phyloP scores from a whole-genome alignment of 2,797 vertebrate species.

The Peromyscus attwateri region DNA sequence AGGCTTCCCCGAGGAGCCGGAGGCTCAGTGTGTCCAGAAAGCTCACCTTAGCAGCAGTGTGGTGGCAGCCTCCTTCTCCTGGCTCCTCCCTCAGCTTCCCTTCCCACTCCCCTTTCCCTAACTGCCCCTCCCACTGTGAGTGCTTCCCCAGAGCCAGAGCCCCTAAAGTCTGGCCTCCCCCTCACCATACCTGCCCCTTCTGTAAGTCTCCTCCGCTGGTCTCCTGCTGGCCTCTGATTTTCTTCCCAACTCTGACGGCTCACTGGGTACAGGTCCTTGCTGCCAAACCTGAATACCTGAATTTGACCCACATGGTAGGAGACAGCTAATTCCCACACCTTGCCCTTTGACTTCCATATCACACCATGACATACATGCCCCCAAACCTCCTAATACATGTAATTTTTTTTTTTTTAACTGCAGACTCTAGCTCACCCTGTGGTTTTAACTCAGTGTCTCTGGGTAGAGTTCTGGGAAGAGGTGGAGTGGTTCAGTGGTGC shows the following conservation, averaged over 20 bases:
- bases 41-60: neutral
- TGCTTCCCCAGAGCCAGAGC: neutral
- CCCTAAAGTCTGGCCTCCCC: neutral
- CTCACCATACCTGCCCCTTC: too few relatives aligned
- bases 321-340: neutral
- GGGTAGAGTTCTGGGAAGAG: neutral
- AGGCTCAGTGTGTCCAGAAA: neutral
- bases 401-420: too few relatives aligned
- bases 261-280: neutral
- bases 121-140: neutral
- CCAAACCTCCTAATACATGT: neutral
- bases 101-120: neutral
- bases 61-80: neutral
- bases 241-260: neutral
- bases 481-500: neutral
- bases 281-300: neutral
- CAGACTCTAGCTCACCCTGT: too few relatives aligned
- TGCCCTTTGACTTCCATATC: neutral
- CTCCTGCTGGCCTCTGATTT: neutral
- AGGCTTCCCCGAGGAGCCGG: neutral
- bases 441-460: neutral
- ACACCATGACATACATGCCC: neutral
- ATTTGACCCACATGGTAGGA: neutral
- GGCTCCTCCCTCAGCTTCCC: neutral
- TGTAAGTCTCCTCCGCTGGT: neutral